Evolutionary conservation across 2,888 invertebrate species (phyloP).

Genomic region (Epicampocera succincta): DNA sequence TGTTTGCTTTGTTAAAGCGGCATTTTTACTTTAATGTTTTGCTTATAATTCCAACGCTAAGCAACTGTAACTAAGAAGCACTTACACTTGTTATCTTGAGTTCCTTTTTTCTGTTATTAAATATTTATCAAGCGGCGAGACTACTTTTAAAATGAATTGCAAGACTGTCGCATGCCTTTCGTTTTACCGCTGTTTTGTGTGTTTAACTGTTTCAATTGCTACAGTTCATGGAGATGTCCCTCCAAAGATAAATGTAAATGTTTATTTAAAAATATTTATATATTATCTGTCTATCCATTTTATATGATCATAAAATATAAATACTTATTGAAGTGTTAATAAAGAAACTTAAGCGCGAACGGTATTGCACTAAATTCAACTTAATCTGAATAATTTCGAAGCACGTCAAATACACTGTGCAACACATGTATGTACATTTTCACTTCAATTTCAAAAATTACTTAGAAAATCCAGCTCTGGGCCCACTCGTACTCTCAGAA

Average conservation of each 20-base stretch:
- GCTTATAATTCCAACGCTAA: slow-evolving; percentile 45
- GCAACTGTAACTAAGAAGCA: slow-evolving; percentile 45
- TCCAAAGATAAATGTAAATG: slow-evolving; percentile 43
- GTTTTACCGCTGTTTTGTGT: slow-evolving; percentile 25
- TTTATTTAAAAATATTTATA: slow-evolving; percentile 38
- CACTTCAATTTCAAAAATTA: no score
- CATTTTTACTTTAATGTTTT: slow-evolving; percentile 61
- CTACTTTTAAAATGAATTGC: slow-evolving; percentile 40
- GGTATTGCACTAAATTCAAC: no score
- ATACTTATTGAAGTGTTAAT: no score
- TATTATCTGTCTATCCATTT: no score
- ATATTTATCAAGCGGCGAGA: slow-evolving; percentile 52
- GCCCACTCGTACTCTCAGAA: no score
- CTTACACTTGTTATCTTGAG: slow-evolving; percentile 57
- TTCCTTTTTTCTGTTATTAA: slow-evolving; percentile 9
- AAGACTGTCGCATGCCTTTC: slow-evolving; percentile 58
- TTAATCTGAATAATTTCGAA: no score
- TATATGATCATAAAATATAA: no score
- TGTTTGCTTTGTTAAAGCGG: slow-evolving; percentile 30
- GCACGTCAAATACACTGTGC: no score
- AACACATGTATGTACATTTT: no score
- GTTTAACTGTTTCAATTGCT: slow-evolving; percentile 35
- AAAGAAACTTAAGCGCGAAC: no score
- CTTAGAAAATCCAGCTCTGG: no score
- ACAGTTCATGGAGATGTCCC: not conserved